Conservation (phyloP, 1,140 invertebrate genomes). For the Babylonia areolata region DNA sequence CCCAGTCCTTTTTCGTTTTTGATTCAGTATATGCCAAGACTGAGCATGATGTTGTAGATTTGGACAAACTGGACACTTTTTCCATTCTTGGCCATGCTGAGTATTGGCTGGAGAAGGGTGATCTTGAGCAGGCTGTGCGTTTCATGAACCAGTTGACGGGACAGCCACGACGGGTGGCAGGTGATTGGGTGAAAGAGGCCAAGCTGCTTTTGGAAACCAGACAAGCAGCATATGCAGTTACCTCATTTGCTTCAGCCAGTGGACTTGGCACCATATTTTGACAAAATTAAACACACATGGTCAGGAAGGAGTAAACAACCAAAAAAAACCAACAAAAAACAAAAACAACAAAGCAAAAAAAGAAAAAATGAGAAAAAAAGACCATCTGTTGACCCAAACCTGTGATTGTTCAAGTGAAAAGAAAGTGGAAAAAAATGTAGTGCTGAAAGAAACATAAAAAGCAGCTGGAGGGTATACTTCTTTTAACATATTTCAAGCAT, state of each 20-base stretch:
- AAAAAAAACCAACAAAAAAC: too few species aligned
- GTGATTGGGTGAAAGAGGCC: constrained; percentile 91
- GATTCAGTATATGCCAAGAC: constrained; percentile 76
- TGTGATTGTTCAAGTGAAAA: too few species aligned
- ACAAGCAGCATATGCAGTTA: constrained; percentile 90
- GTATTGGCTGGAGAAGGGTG: constrained; percentile 86
- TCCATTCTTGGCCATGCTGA: constrained; percentile 91
- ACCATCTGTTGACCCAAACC: too few species aligned
- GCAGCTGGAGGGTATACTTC: too few species aligned
- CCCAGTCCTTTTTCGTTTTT: constrained; percentile 82
- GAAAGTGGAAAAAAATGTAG: too few species aligned
- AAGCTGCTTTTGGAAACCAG: constrained; percentile 90
- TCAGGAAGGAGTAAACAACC: too few species aligned
- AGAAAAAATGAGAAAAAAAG: too few species aligned
- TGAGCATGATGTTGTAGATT: constrained; percentile 70
- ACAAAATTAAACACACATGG: too few species aligned
- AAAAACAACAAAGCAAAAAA: too few species aligned
- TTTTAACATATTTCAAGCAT: too few species aligned
- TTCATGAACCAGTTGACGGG: constrained; percentile 94
- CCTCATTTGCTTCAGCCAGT: constrained; percentile 71
- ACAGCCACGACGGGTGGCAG: constrained; percentile 87
- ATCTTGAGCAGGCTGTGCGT: constrained; percentile 88
- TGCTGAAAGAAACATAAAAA: too few species aligned
- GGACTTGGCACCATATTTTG: constrained; percentile 72
- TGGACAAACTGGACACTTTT: constrained; percentile 85